Evolutionary conservation across 2,888 invertebrate species (phyloP), one percentile per base, ranked within the genome.

Genomic region (Lithodes maja): DNA sequence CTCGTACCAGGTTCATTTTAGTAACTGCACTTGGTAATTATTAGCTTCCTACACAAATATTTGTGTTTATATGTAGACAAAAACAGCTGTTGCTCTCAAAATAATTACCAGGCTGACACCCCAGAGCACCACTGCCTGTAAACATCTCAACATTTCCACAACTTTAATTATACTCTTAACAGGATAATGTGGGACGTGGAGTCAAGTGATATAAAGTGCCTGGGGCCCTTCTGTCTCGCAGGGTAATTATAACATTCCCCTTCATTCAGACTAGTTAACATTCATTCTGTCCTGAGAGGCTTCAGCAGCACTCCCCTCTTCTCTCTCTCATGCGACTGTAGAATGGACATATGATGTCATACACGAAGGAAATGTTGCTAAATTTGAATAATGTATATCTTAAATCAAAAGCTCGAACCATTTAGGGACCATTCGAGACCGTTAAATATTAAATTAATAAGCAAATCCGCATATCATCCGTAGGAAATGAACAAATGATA

Each of bases 241-340:
- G 12, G 71, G 71, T 71, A 71, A 71, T 71, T 71, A 71, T 71
- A 71, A 71, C 71, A 71, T 71, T 71, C 15, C n/a, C 71, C 71
- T n/a, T 71, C 71, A 71, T 71, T 71, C 71, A n/a, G 17, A 17
- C n/a, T 71, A 5, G 71, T 71, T 71, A 71, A n/a, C 9, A 61
- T 61, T 61, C 68, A 61, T 61, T 61, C 68, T 61, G 7, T 1
- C 68, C 15, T 61, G 68, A 15, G 68, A 61, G 7, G 68, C 68
- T 12, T 15, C 68, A 61, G 68, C 7, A 7, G 15, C 68, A 61
- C 61, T 12, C 68, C 7, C 68, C 15, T 61, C 15, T 61, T 61
- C 7, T 61, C 15, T 61, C 68, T 61, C 15, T 15, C 1, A 1
- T 33, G 33, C 33, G 33, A 33, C 33, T 33, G 33, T 33, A 33